Evolutionary conservation across 2,888 invertebrate species (phyloP).

Genomic region (Ornithoptera alexandrae): DNA sequence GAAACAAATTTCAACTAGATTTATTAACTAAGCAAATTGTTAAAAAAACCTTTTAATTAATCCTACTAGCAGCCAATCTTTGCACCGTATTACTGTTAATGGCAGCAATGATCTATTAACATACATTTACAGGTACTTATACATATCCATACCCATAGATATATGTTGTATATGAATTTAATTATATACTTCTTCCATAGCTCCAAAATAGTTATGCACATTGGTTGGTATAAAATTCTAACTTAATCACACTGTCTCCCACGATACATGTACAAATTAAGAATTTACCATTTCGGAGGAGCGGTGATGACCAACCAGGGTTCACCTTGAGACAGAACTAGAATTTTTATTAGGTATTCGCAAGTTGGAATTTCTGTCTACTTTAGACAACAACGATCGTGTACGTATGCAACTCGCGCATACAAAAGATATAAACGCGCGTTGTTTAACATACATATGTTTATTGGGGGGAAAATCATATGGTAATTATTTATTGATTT

Average conservation of each 20-base stretch:
- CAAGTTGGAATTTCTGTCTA: conserved; percentile 29
- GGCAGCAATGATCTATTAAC: too few species aligned
- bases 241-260: conserved; percentile 23
- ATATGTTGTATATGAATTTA: too few species aligned
- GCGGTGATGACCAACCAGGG: conserved; percentile 24
- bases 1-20: too few species aligned
- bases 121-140: too few species aligned
- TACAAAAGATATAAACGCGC: conserved; percentile 72
- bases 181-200: too few species aligned
- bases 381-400: conserved; percentile 27
- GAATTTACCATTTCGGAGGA: conserved; percentile 25
- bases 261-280: conserved; percentile 22
- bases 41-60: too few species aligned
- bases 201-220: not conserved
- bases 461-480: conserved; percentile 25
- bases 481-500: conserved; percentile 2
- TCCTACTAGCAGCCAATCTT: too few species aligned
- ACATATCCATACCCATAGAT: too few species aligned
- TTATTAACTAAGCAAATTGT: too few species aligned
- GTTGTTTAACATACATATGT: conserved; percentile 30
- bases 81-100: too few species aligned
- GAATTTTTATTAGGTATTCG: conserved; percentile 32
- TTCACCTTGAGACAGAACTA: conserved; percentile 30
- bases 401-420: conserved; percentile 34
- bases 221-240: not conserved